These are phyloP conservation scores for Epistrophe eligans DNA, from an alignment of 2,888 invertebrate species.

Conservation along the genomic window DNA sequence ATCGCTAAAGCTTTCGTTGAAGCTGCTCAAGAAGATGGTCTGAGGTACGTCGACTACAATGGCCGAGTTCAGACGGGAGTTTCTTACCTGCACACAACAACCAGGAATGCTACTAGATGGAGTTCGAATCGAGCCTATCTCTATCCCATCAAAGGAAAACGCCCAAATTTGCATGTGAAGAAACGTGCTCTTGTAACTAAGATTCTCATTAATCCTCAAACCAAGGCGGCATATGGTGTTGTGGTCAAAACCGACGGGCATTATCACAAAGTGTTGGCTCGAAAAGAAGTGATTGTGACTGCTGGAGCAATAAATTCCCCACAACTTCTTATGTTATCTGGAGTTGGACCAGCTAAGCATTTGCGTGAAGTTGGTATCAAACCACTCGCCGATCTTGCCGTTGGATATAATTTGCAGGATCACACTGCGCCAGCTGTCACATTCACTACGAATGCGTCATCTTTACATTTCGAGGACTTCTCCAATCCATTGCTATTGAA, in stretches of 20 bases:
- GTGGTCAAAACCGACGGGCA: constrained; percentile 84
- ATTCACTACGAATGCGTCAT: constrained; percentile 85
- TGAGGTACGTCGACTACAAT: constrained; percentile 88
- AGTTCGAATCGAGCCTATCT: constrained; percentile 87
- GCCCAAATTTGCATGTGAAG: constrained; percentile 86
- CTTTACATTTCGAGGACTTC: constrained; percentile 82
- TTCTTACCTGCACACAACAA: constrained; percentile 87
- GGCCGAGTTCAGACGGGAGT: constrained; percentile 87
- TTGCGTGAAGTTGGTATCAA: constrained; percentile 85
- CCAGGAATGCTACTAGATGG: constrained; percentile 86
- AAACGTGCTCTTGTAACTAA: constrained; percentile 85
- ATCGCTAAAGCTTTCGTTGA: constrained; percentile 87
- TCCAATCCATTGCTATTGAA: constrained; percentile 80
- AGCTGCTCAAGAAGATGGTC: constrained; percentile 87
- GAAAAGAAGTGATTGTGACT: constrained; percentile 89
- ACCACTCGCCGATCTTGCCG: constrained; percentile 86
- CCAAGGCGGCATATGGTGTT: constrained; percentile 85
- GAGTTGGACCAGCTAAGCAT: constrained; percentile 87
- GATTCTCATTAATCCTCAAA: constrained; percentile 85
- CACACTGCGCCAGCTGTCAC: constrained; percentile 88
- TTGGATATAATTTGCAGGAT: constrained; percentile 88
- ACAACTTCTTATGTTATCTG: constrained; percentile 92
- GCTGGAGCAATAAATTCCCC: constrained; percentile 92
- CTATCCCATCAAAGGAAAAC: constrained; percentile 84
- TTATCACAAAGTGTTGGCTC: constrained; percentile 84